phyloP scores from a whole-genome alignment of 2,888 invertebrate species.

The Muschampia plurimacula region DNA sequence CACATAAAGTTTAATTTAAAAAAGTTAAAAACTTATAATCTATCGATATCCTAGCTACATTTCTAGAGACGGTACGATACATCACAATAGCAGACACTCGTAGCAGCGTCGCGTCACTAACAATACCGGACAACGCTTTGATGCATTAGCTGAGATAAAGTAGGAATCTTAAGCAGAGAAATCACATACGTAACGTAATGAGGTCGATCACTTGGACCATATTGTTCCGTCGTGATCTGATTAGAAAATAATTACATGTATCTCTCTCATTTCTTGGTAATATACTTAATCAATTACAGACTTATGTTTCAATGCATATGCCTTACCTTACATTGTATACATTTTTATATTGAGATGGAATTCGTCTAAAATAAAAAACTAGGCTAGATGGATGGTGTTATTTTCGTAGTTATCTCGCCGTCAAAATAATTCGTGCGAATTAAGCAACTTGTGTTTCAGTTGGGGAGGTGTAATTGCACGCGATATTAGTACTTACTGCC shows the following conservation, averaged over 20 bases:
- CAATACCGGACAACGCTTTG: constrained; percentile 80
- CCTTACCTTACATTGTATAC: no score
- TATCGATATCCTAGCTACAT: constrained; percentile 7
- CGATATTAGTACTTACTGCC: no score
- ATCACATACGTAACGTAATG: constrained; percentile 67
- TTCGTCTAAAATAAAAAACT: no score
- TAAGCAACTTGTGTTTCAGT: no score
- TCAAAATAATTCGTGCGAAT: no score
- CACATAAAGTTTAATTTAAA: not conserved
- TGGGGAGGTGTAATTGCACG: no score
- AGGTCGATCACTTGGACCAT: constrained; percentile 54
- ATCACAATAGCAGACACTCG: constrained; percentile 49
- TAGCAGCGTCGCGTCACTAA: constrained; percentile 67
- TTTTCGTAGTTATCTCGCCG: no score
- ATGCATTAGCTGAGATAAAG: constrained; percentile 80
- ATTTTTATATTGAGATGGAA: no score
- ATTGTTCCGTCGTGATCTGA: constrained; percentile 55
- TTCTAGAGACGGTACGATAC: constrained; percentile 29
- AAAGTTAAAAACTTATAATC: not conserved
- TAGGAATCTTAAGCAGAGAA: constrained; percentile 61
- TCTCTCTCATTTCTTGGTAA: constrained; percentile 5
- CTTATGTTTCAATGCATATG: no score
- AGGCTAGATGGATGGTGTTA: no score
- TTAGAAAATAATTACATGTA: constrained; percentile 51
- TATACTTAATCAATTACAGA: not conserved